A percentile compares a stretch with the other conserved stretches of the same genome.
These are phyloP conservation scores for Hemicrepidius hirtus DNA, from an alignment of 2,888 invertebrate species.

Conservation along the genomic window DNA sequence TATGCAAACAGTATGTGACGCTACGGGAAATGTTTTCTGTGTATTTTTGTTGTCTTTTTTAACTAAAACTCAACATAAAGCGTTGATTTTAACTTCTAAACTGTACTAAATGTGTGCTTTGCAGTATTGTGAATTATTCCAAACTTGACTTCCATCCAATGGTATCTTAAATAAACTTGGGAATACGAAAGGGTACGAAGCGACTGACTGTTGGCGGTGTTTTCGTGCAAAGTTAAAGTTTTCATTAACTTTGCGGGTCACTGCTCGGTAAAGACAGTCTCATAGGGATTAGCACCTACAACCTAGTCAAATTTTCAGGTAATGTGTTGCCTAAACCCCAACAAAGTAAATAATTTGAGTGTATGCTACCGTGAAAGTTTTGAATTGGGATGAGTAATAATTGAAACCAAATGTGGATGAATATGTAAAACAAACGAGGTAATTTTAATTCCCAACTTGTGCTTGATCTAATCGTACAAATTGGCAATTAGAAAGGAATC, in stretches of 20 bases:
- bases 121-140: no score
- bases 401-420: not conserved
- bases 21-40: no score
- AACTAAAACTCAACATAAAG: no score
- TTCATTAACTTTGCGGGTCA: conserved; percentile 20
- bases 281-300: conserved; percentile 6
- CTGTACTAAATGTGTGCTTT: no score
- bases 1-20: no score
- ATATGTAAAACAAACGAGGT: not conserved
- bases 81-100: no score
- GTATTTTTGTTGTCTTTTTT: no score
- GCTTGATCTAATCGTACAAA: conserved; percentile 27
- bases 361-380: not conserved
- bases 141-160: no score
- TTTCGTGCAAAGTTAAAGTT: not conserved
- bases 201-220: not conserved
- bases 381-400: not conserved
- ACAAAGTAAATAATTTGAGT: conserved; percentile 13
- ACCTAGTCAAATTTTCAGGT: conserved; percentile 16
- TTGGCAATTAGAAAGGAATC: conserved; percentile 19
- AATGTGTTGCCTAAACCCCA: conserved; percentile 1
- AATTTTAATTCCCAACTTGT: conserved; percentile 16
- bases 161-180: no score
- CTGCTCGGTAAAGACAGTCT: conserved; percentile 19
- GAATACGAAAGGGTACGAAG: not conserved